Base-by-base conservation (phyloP, 2,888 invertebrate species). In the Yponomeuta evonymella region DNA sequence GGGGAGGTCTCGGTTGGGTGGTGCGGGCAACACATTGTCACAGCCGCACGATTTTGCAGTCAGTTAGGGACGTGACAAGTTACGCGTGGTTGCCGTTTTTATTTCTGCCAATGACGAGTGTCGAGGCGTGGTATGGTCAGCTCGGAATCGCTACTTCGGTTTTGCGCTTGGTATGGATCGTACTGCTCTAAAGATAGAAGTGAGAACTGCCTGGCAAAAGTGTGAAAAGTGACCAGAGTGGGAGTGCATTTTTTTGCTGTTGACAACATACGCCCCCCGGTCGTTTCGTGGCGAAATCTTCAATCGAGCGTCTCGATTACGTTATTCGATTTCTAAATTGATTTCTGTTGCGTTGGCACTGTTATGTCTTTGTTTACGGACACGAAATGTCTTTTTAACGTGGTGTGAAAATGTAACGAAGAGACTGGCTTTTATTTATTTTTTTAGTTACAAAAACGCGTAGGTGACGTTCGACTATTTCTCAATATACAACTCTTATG, bases 21-120 rank as follows among this genome's bases (percentile, higher is more conserved):
- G 89, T 76, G 76, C 77, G 15, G 75, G 78, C 85, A 89, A 90
- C 89, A 90, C 87, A 90, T 91, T 91, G 91, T 91, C 90, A 85
- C 85, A 83, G 84, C 82, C 84, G 87, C 90, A 90, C 90, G 90
- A 90, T 90, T 88, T 89, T 89, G 82, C 89, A 88, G 90, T 86
- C 89, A 90, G 86, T 79, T 86, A 83, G 43, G 86, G 84, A 89
- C 90, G 91, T 90, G 91, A 91, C 90, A 85, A 86, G 90, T 87
- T 90, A 91, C 91, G 91, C 90, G 90, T 89, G 88, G 89, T 87
- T 85, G 88, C 86, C 86, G 90, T 91, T 91, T 92, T 91, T 91
- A 91, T 91, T 90, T 92, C 91, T 92, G 91, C 91, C 91, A 92
- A 92, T 92, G 91, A 90, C 90, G 87, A 85, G 89, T 89, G 89